Evolutionary conservation across 2,797 vertebrate species (phyloP).

Genomic region (Cossypha dichroa): DNA sequence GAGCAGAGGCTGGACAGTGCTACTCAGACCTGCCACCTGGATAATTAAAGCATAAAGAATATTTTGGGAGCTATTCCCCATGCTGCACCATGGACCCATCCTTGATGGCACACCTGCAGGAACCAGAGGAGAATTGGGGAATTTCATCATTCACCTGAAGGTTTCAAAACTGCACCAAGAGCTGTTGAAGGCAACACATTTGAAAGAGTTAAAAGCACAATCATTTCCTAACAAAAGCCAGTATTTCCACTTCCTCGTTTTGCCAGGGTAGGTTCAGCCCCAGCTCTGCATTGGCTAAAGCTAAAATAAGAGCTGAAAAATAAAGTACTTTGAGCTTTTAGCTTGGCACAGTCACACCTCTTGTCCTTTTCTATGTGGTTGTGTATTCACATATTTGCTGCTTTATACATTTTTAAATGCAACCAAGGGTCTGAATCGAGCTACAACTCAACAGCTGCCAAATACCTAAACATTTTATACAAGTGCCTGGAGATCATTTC

Average conservation of each 20-base stretch:
- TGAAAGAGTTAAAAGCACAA: neutral
- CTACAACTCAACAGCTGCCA: neutral
- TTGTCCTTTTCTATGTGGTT: neutral
- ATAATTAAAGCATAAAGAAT: rapidly evolving
- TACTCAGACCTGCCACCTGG: neutral
- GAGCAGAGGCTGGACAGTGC: neutral
- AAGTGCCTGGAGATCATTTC: neutral
- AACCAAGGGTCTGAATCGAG: neutral
- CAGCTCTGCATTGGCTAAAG: neutral
- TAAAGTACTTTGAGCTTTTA: neutral
- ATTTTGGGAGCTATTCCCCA: neutral
- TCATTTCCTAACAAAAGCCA: neutral
- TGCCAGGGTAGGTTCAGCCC: neutral
- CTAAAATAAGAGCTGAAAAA: neutral
- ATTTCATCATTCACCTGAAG: neutral
- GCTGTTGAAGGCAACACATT: neutral
- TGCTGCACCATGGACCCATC: rapidly evolving
- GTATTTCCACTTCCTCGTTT: neutral
- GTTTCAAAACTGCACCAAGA: neutral
- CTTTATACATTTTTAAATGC: neutral
- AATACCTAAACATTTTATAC: neutral
- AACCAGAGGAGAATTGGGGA: neutral
- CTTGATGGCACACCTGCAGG: too few species aligned
- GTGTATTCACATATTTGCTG: neutral
- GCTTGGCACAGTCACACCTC: neutral